Base-by-base conservation (phyloP, 2,113 vertebrate species). In the Neotoma lepida region DNA sequence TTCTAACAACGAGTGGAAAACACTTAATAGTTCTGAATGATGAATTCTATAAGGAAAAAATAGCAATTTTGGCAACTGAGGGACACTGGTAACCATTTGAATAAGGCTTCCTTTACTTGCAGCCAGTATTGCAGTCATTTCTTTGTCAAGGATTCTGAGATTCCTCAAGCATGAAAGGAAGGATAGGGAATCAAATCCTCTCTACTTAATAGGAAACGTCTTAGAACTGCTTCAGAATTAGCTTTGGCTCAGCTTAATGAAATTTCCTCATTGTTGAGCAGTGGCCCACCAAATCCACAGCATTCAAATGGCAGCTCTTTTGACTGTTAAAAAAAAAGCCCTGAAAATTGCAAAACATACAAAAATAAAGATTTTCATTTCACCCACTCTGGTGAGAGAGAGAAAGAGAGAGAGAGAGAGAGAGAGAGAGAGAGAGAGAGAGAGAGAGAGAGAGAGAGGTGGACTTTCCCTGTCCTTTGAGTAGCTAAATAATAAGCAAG, bases 281-380 rank as follows among this genome's bases (percentile, higher is more conserved):
- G 86, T 4, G 26, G 92, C 94, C 88, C 94, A 89, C 96, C 94
- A 96, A 41, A 54, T n/a, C 86, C 95, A 70, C 87, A 71, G 95
- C 87, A 95, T 97, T 96, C 95, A 97, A 97, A 97, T 41, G 85
- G 68, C 46, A 90, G 93, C 86, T 68, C 94, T 82, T 85, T 58
- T 46, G 89, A 95, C 81, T 89, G 86, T 93, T 63, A 41, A 63
- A 41, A 46, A 49, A 80, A 95, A 96, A 96, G 90, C 82, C 90
- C 94, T 14, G 4, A 96, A 97, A 96, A 95, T 97, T 94, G 97
- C 90, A 84, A 96, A 93, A 92, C 90, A 90, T 89, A 85, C 54
- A 93, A 96, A 96, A 97, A 97, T 71, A 92, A 95, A 97, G 95
- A 95, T 93, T 89, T 96, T 97, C 96, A 81, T 95, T 64, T 28